Evolutionary conservation across 1,140 invertebrate species (phyloP).

Genomic region (Caerostris extrusa): DNA sequence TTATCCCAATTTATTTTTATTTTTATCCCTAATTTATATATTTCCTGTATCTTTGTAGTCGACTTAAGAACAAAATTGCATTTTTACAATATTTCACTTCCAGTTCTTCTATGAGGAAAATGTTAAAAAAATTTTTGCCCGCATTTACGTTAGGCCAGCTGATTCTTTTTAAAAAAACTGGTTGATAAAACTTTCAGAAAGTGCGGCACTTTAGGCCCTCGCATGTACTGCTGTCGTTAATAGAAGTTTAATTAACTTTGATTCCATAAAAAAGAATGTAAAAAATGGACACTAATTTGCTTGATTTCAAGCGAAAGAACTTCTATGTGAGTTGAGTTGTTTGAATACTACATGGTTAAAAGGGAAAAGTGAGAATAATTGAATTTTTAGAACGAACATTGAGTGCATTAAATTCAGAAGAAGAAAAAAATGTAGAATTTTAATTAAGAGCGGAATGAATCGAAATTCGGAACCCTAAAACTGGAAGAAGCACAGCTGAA

Average conservation of each 20-base stretch:
- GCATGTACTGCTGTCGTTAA: neutral
- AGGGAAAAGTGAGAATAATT: neutral
- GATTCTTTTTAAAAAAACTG: no score
- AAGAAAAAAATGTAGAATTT: neutral
- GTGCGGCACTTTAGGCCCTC: neutral
- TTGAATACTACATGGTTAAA: neutral
- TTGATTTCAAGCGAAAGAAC: neutral
- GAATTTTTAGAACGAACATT: neutral
- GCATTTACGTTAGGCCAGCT: no score
- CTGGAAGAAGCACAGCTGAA: no score
- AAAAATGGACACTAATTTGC: neutral
- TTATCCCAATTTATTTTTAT: no score
- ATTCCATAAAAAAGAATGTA: neutral
- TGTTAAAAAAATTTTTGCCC: no score
- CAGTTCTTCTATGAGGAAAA: no score
- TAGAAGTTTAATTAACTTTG: neutral
- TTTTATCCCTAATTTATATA: no score
- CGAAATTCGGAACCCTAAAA: neutral
- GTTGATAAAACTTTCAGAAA: no score
- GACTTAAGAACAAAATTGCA: no score
- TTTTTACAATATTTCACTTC: no score
- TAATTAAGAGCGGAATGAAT: neutral
- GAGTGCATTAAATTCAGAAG: neutral
- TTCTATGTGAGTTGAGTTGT: neutral
- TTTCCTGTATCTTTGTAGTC: no score